Evolutionary conservation across 1,140 invertebrate species (phyloP), one percentile per base, ranked within the genome.

Genomic region (Manduca sexta): DNA sequence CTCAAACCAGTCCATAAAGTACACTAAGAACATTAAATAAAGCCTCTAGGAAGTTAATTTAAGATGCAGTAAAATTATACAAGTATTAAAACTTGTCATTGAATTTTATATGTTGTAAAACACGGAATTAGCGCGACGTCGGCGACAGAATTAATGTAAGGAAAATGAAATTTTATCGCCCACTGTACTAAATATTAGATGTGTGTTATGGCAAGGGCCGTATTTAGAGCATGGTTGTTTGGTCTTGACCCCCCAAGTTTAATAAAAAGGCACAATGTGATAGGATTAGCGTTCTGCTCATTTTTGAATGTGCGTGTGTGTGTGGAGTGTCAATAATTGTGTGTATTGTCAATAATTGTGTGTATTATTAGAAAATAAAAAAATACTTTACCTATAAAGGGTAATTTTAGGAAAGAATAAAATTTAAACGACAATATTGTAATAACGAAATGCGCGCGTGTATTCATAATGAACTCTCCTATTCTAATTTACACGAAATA

Each of bases 391-490:
- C 21, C 21, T 44, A 31, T 50, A 49, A 33, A 51, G 52, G 39
- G 39, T 45, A 42, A 21, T 26, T n/a, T 18, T n/a, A 10, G 11
- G 8, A 38, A 46, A 45, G 41, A 45, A 52, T 17, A 15, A 52
- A 66, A 68, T 68, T 68, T 43, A 74, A 77, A 69, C 59, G 56
- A 74, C 61, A 60, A 17, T 49, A 48, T 18, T 40, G 60, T 48
- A 52, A 45, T 63, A 64, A 70, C 68, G 58, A 73, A 64, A 63
- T 65, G 69, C 60, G 63, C 69, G 71, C 50, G 57, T 82, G 63
- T 82, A 78, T 81, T 81, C 69, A 69, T 66, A 64, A 70, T 61
- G 59, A 63, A 72, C 60, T 46, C 61, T n/a, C n/a, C n/a, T 65
- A 67, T 40, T 8, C 49, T 65, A 67, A 18, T 74, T 60, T 72